Conservation (phyloP, 1,140 invertebrate species). For the Diachasmimorpha longicaudata region DNA sequence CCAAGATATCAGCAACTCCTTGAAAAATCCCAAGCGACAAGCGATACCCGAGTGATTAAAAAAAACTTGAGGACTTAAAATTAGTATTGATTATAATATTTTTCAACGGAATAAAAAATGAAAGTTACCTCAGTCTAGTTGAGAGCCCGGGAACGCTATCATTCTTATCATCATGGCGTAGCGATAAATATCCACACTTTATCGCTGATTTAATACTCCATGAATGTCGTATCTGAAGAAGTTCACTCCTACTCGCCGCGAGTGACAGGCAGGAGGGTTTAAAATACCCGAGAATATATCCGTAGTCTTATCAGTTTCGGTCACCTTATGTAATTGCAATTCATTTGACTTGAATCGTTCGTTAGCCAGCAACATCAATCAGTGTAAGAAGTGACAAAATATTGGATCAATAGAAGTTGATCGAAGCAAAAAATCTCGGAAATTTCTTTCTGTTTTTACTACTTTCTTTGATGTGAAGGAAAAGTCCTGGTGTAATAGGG, state of each 20-base stretch:
- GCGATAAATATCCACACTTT: not conserved
- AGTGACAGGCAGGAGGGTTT: not conserved
- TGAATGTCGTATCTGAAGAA: not conserved
- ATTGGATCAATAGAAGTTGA: not conserved
- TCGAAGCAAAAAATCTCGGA: no score
- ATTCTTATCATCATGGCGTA: not conserved
- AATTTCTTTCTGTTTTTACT: no score
- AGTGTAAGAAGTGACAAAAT: not conserved
- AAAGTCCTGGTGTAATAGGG: no score
- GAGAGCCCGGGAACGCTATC: not conserved
- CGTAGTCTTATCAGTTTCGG: not conserved
- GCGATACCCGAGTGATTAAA: no score
- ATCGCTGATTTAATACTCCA: not conserved
- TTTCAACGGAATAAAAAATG: not conserved
- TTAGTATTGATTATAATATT: no score
- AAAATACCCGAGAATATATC: not conserved
- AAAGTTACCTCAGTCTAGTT: not conserved
- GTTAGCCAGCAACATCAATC: not conserved
- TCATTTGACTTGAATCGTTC: not conserved
- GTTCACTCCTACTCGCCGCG: not conserved
- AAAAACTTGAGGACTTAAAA: no score
- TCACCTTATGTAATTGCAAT: not conserved
- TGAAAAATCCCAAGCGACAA: no score
- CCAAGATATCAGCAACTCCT: no score
- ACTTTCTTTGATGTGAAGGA: no score